A percentile compares a stretch with the other conserved stretches of the same genome.
Conservation (phyloP, 2,797 vertebrate species). For the Coilia nasus region DNA sequence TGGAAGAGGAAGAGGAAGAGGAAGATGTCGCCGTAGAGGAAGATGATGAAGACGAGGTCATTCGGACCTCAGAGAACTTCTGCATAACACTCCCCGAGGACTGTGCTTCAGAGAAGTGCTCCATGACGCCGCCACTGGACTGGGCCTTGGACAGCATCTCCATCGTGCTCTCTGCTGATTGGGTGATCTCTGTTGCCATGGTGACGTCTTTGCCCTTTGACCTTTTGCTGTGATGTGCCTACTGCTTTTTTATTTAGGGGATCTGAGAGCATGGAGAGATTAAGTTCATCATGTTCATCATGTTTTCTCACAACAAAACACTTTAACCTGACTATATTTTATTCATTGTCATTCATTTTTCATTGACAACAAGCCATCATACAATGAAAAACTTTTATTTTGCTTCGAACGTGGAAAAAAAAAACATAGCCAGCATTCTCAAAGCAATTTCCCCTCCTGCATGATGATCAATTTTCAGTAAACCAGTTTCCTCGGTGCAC, state of each 20-base stretch:
- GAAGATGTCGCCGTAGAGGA: constrained; percentile 43
- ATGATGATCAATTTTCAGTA: not conserved
- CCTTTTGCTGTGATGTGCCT: not conserved
- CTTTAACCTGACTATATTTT: not conserved
- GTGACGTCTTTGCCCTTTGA: not conserved
- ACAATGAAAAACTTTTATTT: not conserved
- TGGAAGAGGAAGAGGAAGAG: constrained; percentile 55
- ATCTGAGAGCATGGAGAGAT: not conserved
- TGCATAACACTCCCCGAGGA: not conserved
- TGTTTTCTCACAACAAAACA: not conserved
- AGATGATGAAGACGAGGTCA: not conserved
- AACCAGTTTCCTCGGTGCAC: not conserved
- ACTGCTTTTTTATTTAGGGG: not conserved
- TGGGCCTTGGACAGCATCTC: constrained; percentile 52
- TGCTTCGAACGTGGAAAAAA: too few species aligned
- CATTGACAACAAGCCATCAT: not conserved
- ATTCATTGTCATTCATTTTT: not conserved
- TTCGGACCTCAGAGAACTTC: not conserved
- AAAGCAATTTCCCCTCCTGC: not conserved
- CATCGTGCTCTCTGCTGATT: constrained; percentile 55
- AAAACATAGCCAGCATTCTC: not conserved
- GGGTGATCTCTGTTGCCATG: constrained; percentile 62
- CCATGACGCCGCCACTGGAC: not conserved
- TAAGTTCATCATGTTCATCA: not conserved
- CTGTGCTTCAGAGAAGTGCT: not conserved